A percentile compares a stretch with the other conserved stretches of the same genome.
phyloP scores from a whole-genome alignment of 1,140 invertebrate species.

The Drosophila nigrodunni region DNA sequence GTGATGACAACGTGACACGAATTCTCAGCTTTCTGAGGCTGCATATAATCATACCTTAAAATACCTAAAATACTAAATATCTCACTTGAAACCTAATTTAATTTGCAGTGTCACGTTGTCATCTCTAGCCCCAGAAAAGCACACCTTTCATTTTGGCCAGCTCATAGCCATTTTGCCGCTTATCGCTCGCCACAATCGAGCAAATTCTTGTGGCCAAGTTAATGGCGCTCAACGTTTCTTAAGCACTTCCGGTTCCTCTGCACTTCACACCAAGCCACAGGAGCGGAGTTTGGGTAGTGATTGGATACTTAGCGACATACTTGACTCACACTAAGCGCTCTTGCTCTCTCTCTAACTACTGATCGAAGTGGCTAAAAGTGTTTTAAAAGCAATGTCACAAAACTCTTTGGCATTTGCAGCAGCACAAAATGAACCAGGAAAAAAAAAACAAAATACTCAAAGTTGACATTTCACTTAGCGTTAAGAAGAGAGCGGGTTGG shows the following conservation, averaged over 20 bases:
- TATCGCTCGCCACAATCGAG: slow-evolving; percentile 10
- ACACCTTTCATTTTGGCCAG: slow-evolving; percentile 2
- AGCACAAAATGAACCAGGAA: slow-evolving; percentile 25
- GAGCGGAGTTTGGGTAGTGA: neutral
- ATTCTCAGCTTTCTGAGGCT: neutral
- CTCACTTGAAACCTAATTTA: neutral
- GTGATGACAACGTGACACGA: slow-evolving; percentile 13
- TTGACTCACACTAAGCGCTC: slow-evolving; percentile 5
- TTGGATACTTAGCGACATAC: slow-evolving; percentile 6
- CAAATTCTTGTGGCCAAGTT: slow-evolving; percentile 30
- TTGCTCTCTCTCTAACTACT: slow-evolving; percentile 12
- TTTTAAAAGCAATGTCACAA: slow-evolving; percentile 46
- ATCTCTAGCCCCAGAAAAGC: slow-evolving; percentile 11
- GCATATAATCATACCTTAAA: too few species aligned
- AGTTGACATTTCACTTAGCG: slow-evolving; percentile 57
- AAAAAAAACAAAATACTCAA: slow-evolving; percentile 46
- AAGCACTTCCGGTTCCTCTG: slow-evolving; percentile 25
- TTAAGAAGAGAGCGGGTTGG: slow-evolving; percentile 1
- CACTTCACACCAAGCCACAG: neutral
- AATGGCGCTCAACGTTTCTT: slow-evolving; percentile 38
- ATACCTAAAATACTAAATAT: too few species aligned
- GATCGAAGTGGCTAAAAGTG: slow-evolving; percentile 16
- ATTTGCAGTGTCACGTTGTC: slow-evolving; percentile 1
- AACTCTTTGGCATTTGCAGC: slow-evolving; percentile 38
- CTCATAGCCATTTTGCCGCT: neutral